Percentiles rank a stretch among this genome's conserved stretches.
These are phyloP conservation scores for Semnornis frantzii DNA, from an alignment of 2,113 vertebrate species.

Conservation along the genomic window DNA sequence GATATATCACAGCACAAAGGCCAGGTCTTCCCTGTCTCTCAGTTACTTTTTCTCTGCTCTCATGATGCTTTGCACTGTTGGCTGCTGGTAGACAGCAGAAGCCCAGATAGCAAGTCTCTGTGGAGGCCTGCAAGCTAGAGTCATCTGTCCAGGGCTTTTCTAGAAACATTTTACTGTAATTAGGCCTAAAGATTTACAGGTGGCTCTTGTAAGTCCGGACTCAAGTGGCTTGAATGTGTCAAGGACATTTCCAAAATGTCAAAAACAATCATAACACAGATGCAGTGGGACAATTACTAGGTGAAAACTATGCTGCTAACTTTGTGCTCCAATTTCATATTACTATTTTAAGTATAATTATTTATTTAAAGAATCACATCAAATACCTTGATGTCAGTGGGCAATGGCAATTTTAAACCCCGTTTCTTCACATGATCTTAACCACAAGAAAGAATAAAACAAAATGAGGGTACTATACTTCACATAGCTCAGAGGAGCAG, in stretches of 20 bases:
- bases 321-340: neutral
- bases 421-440: neutral
- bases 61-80: neutral
- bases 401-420: slow-evolving; percentile 5
- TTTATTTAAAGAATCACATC: neutral
- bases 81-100: neutral
- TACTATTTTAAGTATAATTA: neutral
- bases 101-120: neutral
- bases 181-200: neutral
- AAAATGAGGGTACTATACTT: slow-evolving; percentile 12
- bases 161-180: neutral
- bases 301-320: neutral
- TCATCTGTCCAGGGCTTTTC: neutral
- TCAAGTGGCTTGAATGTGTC: accelerated
- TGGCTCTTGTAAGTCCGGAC: accelerated
- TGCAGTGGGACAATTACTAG: neutral
- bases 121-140: accelerated
- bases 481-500: neutral
- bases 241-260: neutral
- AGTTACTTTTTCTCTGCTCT: neutral
- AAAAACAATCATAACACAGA: neutral
- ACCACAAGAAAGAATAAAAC: slow-evolving; percentile 21
- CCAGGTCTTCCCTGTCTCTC: neutral
- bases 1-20: neutral
- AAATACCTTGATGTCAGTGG: neutral